Percentiles rank a stretch among this genome's conserved stretches.
phyloP scores from a whole-genome alignment of 1,140 invertebrate species.

The Matsumurasca onukii region DNA sequence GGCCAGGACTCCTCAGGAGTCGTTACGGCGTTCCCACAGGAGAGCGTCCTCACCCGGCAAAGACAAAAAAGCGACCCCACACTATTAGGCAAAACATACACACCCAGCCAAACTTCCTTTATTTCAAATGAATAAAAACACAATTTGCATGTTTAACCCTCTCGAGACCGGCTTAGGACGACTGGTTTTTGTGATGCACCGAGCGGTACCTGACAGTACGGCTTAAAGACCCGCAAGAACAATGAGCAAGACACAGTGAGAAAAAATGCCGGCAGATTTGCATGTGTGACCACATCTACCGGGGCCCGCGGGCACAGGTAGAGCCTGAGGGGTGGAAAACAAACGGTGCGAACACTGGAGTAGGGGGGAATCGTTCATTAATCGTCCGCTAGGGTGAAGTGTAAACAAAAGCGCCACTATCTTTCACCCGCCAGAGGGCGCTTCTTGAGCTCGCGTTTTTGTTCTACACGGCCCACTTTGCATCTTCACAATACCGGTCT shows the following conservation, averaged over 20 bases:
- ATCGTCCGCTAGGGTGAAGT: constrained; percentile 25
- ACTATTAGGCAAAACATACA: constrained; percentile 32
- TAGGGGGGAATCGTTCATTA: constrained; percentile 24
- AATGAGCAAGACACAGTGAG: constrained; percentile 17
- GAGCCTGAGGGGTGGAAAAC: constrained; percentile 16
- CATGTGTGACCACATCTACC: constrained; percentile 21
- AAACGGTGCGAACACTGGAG: constrained; percentile 5
- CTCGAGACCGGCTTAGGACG: constrained; percentile 27
- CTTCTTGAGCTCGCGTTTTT: constrained; percentile 13
- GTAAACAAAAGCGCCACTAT: constrained; percentile 28
- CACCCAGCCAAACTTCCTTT: constrained; percentile 31
- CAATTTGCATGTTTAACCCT: constrained; percentile 29
- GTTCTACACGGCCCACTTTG: constrained; percentile 19
- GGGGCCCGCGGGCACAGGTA: neutral
- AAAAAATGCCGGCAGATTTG: constrained; percentile 21
- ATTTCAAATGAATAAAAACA: constrained; percentile 30
- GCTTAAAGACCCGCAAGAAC: constrained; percentile 31
- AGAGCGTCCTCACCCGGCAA: constrained; percentile 14
- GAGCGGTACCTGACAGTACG: constrained; percentile 21
- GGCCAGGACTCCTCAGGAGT: constrained; percentile 8
- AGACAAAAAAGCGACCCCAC: constrained; percentile 29
- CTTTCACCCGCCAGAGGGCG: neutral
- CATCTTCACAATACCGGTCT: constrained; percentile 19
- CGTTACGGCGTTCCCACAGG: constrained; percentile 27
- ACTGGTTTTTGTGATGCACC: constrained; percentile 27